Evolutionary conservation across 2,797 vertebrate genomes (phyloP).

Genomic region (Distichodus sexfasciatus): DNA sequence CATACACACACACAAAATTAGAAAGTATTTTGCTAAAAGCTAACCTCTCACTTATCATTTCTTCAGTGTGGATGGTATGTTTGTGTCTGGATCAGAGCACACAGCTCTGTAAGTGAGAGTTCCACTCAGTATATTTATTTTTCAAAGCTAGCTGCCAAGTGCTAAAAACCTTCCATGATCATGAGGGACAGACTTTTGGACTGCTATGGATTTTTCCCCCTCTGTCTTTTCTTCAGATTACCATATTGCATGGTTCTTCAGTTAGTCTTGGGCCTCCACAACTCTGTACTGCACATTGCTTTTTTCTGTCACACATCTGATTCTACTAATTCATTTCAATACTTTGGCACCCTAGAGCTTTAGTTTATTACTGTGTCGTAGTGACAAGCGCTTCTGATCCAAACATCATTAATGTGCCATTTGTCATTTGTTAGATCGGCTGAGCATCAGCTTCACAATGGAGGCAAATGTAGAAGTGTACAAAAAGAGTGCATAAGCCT

Average conservation of each 20-base stretch:
- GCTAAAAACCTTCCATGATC: constrained; percentile 29
- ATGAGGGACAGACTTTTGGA: constrained; percentile 11
- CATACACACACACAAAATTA: neutral
- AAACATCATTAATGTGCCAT: constrained; percentile 4
- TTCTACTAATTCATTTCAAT: neutral
- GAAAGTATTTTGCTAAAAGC: constrained; percentile 18
- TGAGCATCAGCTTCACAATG: neutral
- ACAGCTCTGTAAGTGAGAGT: constrained; percentile 17
- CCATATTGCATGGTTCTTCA: neutral
- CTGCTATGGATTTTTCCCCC: constrained; percentile 5
- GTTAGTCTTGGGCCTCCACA: neutral
- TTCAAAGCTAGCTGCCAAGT: constrained; percentile 32
- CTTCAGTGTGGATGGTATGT: constrained; percentile 16
- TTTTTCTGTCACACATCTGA: constrained; percentile 7
- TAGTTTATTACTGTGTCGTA: neutral
- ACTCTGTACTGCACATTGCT: neutral
- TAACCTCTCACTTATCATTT: constrained; percentile 22
- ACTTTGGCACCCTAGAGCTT: constrained; percentile 1
- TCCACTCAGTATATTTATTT: constrained; percentile 38
- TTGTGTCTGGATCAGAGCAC: constrained; percentile 10
- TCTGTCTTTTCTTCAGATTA: constrained; percentile 11
- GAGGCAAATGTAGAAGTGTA: constrained; percentile 8
- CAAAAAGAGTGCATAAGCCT: constrained; percentile 19
- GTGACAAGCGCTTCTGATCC: neutral
- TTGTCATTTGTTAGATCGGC: neutral